Conservation (phyloP, 2,113 vertebrate genomes). For the Tachysurus vachellii region DNA sequence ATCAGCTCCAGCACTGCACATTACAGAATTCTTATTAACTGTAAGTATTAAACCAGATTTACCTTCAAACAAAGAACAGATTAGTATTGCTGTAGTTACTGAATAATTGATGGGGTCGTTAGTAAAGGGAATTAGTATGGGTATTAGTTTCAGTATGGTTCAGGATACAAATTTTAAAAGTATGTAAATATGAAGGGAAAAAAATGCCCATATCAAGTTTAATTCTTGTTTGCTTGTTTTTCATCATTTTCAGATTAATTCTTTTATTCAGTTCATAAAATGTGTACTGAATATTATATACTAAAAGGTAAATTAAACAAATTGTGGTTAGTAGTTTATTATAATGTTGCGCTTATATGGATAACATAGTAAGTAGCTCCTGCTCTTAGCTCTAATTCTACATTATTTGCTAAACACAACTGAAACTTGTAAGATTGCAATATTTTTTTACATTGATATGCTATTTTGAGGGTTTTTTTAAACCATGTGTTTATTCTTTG, state of each 20-base stretch:
- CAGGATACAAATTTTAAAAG: neutral
- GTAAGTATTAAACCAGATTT: slow-evolving; percentile 55
- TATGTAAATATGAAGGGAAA: neutral
- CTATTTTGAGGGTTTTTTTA: no score
- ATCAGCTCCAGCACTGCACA: slow-evolving; percentile 49
- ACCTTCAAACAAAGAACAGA: neutral
- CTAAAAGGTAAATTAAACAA: no score
- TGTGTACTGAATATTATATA: no score
- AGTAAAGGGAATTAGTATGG: neutral
- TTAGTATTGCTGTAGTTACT: neutral
- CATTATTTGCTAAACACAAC: no score
- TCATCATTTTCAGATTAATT: neutral
- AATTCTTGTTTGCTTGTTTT: neutral
- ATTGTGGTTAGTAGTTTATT: neutral
- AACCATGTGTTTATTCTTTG: no score
- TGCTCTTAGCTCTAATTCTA: no score
- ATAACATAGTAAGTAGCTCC: neutral
- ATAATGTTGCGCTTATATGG: neutral
- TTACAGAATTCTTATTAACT: slow-evolving; percentile 64
- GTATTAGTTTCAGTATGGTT: neutral
- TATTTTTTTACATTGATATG: no score
- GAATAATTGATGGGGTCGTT: neutral
- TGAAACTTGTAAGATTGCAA: no score
- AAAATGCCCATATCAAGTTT: neutral
- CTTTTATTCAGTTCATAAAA: neutral